Percentiles rank a stretch among this genome's conserved stretches.
phyloP scores from a whole-genome alignment of 1,140 invertebrate genomes.

The honey bee (Apis mellifera) region DNA sequence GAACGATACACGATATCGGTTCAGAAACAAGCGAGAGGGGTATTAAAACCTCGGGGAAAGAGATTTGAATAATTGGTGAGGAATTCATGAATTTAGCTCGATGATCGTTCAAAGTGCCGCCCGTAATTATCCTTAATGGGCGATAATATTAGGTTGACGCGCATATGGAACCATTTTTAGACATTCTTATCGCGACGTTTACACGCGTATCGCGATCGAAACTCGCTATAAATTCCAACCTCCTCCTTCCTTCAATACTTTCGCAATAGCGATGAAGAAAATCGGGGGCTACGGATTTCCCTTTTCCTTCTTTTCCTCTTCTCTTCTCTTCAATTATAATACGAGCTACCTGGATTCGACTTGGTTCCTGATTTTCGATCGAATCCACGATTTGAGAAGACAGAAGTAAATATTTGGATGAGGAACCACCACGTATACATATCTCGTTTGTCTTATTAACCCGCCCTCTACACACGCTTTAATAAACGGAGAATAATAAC shows the following conservation, averaged over 20 bases:
- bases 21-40: not conserved
- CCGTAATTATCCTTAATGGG: constrained; percentile 2
- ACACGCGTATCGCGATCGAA: not conserved
- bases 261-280: too few relatives aligned
- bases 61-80: constrained; percentile 11
- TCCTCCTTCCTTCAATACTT: too few relatives aligned
- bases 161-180: not conserved
- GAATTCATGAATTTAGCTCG: not conserved
- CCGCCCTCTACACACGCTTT: not conserved
- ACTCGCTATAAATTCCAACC: not conserved
- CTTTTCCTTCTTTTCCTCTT: too few relatives aligned
- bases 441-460: constrained; percentile 39
- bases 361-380: constrained; percentile 16
- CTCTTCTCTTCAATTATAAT: too few relatives aligned
- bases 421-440: not conserved
- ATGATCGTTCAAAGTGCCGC: not conserved
- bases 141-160: not conserved
- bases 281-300: too few relatives aligned
- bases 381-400: not conserved
- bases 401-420: constrained; percentile 27
- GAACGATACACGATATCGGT: not conserved
- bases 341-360: not conserved
- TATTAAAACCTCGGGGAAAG: not conserved
- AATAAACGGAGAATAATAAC: constrained; percentile 26
- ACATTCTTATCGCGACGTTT: not conserved